Percentiles rank a stretch among this genome's conserved stretches.
phyloP scores from a whole-genome alignment of 2,113 vertebrate species.

The Dromiciops gliroides region DNA sequence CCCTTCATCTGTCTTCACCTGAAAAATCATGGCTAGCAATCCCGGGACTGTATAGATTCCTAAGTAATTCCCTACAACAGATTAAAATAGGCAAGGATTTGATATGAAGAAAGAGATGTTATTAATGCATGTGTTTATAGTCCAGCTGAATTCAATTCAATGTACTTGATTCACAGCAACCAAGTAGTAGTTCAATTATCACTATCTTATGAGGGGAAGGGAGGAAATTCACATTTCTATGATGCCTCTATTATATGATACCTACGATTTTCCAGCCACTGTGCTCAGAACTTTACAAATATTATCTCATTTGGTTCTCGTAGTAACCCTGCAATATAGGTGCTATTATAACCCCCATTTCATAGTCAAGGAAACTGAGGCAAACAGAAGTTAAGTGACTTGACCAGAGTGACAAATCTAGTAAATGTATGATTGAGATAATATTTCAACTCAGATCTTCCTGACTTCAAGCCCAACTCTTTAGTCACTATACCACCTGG shows the following conservation, averaged over 20 bases:
- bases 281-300: background rate
- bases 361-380: background rate
- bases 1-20: background rate
- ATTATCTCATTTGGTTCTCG: background rate
- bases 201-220: background rate
- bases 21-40: background rate
- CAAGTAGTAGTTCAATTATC: background rate
- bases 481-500: background rate
- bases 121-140: background rate
- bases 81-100: too few relatives aligned
- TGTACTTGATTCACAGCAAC: background rate
- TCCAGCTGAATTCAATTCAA: background rate
- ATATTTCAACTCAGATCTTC: background rate
- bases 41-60: background rate
- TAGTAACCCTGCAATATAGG: background rate
- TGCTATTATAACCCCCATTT: background rate
- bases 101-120: background rate
- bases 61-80: background rate
- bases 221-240: background rate
- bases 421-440: background rate
- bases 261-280: background rate
- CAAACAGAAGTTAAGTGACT: background rate
- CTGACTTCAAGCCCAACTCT: background rate
- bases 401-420: background rate
- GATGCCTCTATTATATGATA: background rate